These are phyloP conservation scores for Eulemur rufifrons DNA, from an alignment of 2,113 vertebrate species.

Conservation along the genomic window DNA sequence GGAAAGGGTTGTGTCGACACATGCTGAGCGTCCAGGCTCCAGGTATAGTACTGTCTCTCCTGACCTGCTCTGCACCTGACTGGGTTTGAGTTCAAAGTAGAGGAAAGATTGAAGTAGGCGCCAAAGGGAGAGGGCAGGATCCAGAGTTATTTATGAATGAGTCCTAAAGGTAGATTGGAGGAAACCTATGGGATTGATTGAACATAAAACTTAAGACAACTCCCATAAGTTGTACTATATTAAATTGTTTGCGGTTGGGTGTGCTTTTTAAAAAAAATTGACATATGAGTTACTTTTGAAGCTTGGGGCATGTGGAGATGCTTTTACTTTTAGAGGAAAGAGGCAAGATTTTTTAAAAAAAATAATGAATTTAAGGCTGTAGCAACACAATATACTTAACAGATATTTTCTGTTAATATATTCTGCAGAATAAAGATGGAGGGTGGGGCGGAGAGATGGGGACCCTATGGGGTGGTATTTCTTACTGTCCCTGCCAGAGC, in stretches of 20 bases:
- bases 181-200: not conserved
- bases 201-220: not conserved
- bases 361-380: not conserved
- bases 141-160: not conserved
- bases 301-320: not conserved
- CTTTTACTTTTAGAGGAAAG: not conserved
- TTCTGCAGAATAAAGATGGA: not conserved
- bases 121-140: not conserved
- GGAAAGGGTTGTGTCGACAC: not conserved
- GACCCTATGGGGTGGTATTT: not conserved
- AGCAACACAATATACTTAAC: not conserved
- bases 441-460: not conserved
- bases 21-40: accelerated
- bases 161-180: not conserved
- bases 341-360: not conserved
- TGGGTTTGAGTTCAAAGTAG: not conserved
- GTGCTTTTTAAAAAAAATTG: not conserved
- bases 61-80: not conserved
- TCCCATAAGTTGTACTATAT: not conserved
- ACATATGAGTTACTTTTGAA: not conserved
- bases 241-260: not conserved
- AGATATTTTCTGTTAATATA: not conserved
- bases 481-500: not conserved
- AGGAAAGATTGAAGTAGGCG: not conserved
- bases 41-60: not conserved